Percentiles rank a stretch among this genome's conserved stretches.
Evolutionary conservation across 2,797 vertebrate species (phyloP).

Genomic region (Sphaeramia orbicularis): DNA sequence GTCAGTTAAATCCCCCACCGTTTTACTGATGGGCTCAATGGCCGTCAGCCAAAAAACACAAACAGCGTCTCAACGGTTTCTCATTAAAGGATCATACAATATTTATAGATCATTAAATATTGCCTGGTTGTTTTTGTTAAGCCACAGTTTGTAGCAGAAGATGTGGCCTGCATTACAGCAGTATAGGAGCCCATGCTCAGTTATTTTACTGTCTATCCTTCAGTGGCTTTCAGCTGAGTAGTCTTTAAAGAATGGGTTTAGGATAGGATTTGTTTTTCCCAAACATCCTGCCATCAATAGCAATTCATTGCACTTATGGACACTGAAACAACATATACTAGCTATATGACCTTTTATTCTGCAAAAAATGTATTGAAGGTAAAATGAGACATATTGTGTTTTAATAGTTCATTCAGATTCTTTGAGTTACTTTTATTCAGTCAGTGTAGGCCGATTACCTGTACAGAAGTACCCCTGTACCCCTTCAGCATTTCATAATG

Average conservation of each 20-base stretch:
- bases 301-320: too few relatives aligned
- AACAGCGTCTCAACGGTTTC: constrained; percentile 12
- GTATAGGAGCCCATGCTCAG: not conserved
- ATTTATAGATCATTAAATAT: constrained; percentile 8
- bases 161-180: constrained; percentile 23
- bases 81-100: constrained; percentile 28
- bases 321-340: too few relatives aligned
- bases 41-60: constrained; percentile 13
- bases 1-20: not conserved
- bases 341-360: too few relatives aligned
- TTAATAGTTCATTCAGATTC: too few relatives aligned
- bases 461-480: too few relatives aligned
- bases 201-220: not conserved
- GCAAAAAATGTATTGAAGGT: too few relatives aligned
- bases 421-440: too few relatives aligned
- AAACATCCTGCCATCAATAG: not conserved
- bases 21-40: constrained; percentile 19
- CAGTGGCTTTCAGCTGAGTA: not conserved
- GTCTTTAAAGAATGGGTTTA: not conserved
- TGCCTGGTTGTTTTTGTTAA: not conserved
- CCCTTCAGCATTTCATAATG: too few relatives aligned
- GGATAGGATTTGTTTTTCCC: not conserved
- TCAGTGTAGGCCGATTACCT: too few relatives aligned
- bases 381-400: too few relatives aligned
- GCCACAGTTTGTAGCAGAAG: not conserved